A percentile compares a stretch with the other conserved stretches of the same genome.
These are phyloP conservation scores for Plutella xylostella DNA, from an alignment of 2,888 invertebrate species.

Conservation along the genomic window DNA sequence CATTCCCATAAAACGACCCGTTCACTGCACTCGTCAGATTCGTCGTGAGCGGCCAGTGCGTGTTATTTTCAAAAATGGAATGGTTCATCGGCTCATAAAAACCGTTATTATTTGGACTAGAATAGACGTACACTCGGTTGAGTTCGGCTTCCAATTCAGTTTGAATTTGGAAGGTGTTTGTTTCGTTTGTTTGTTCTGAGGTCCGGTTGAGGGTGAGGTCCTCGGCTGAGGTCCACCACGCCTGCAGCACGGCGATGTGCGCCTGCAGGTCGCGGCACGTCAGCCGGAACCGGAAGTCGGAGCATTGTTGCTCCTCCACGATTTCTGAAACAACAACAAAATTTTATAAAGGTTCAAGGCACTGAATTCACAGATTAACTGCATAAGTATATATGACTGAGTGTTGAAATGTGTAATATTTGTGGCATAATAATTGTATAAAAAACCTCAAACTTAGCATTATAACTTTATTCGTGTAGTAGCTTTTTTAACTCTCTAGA, in stretches of 20 bases:
- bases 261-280: conserved; percentile 74
- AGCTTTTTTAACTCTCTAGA: too few species aligned
- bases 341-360: too few species aligned
- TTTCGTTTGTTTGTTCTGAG: conserved; percentile 35
- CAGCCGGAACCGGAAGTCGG: conserved; percentile 70
- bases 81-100: conserved; percentile 42
- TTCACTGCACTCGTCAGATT: conserved; percentile 1
- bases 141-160: conserved; percentile 55
- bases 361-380: too few species aligned
- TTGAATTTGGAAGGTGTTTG: conserved; percentile 26
- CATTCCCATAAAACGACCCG: not conserved
- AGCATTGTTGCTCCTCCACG: conserved; percentile 72
- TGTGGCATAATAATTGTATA: too few species aligned
- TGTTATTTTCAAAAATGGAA: conserved; percentile 34
- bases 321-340: conserved; percentile 73
- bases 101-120: conserved; percentile 61
- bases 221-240: conserved; percentile 63
- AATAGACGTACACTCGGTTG: conserved; percentile 49
- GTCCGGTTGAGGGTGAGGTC: conserved; percentile 40
- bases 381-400: too few species aligned
- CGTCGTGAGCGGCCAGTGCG: conserved; percentile 1
- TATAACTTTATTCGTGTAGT: too few species aligned
- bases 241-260: conserved; percentile 73
- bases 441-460: too few species aligned
- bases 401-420: too few species aligned